A percentile compares a stretch with the other conserved stretches of the same genome.
Evolutionary conservation across 2,113 vertebrate species (phyloP).

Genomic region (Lepus americanus): DNA sequence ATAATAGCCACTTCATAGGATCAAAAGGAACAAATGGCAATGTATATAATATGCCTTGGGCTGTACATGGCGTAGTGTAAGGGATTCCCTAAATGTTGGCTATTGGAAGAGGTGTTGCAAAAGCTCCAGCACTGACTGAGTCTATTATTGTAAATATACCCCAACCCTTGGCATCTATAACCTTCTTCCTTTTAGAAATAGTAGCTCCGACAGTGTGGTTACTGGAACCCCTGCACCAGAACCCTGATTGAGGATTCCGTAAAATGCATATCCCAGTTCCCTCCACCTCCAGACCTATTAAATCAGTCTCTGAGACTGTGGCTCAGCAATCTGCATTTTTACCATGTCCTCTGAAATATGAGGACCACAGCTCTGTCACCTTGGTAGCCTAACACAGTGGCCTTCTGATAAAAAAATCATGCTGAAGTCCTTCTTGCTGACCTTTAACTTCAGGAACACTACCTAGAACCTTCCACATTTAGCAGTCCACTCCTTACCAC

Average conservation of each 20-base stretch:
- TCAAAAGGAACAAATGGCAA: slow-evolving; percentile 6
- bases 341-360: slow-evolving; percentile 10
- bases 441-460: neutral
- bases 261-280: neutral
- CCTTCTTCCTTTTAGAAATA: neutral
- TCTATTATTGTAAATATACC: neutral
- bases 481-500: neutral
- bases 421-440: neutral
- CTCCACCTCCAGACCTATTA: neutral
- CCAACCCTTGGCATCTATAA: neutral
- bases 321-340: neutral
- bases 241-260: neutral
- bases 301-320: neutral
- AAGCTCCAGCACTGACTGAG: neutral
- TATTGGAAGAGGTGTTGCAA: neutral
- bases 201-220: neutral
- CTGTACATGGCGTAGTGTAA: neutral
- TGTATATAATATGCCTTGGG: neutral
- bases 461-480: neutral
- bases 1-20: neutral
- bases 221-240: neutral
- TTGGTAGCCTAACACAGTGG: neutral
- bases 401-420: neutral
- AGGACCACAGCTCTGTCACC: neutral
- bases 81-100: neutral